Conservation (phyloP, 2,113 vertebrate species). For the Thalassoma bifasciatum region DNA sequence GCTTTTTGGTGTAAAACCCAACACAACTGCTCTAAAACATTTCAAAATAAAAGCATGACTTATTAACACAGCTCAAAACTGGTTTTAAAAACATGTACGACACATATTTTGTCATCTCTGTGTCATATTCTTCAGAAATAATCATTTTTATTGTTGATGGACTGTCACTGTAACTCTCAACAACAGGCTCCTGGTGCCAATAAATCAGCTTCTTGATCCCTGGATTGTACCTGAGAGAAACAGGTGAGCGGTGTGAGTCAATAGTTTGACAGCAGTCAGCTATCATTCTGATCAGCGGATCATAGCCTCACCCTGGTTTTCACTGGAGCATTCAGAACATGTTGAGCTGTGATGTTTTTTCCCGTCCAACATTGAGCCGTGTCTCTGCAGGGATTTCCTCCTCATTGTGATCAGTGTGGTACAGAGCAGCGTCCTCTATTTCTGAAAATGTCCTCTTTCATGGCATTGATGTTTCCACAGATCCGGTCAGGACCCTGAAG, state of each 20-base stretch:
- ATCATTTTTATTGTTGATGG: too few relatives aligned
- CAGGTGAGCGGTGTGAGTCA: too few relatives aligned
- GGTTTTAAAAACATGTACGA: too few relatives aligned
- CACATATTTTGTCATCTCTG: too few relatives aligned
- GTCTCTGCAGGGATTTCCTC: background rate
- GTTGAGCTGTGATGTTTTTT: background rate
- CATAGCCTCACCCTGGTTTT: background rate
- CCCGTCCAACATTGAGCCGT: background rate
- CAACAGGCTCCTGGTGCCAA: too few relatives aligned
- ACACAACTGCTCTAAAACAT: too few relatives aligned
- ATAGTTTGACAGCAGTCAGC: background rate
- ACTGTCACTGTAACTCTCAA: too few relatives aligned
- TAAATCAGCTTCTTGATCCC: too few relatives aligned
- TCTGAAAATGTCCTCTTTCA: conserved; percentile 19
- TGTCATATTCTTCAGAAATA: too few relatives aligned
- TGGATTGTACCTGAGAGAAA: too few relatives aligned
- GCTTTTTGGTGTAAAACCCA: background rate
- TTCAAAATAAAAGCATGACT: too few relatives aligned
- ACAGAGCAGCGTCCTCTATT: conserved; percentile 10
- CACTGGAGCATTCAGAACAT: background rate
- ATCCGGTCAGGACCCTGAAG: background rate
- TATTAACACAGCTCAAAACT: too few relatives aligned
- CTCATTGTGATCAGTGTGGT: background rate
- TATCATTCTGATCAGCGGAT: background rate
- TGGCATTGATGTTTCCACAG: conserved; percentile 10